Evolutionary conservation across 1,140 invertebrate genomes (phyloP), one percentile per base, ranked within the genome.

Genomic region (Zophobas morio): DNA sequence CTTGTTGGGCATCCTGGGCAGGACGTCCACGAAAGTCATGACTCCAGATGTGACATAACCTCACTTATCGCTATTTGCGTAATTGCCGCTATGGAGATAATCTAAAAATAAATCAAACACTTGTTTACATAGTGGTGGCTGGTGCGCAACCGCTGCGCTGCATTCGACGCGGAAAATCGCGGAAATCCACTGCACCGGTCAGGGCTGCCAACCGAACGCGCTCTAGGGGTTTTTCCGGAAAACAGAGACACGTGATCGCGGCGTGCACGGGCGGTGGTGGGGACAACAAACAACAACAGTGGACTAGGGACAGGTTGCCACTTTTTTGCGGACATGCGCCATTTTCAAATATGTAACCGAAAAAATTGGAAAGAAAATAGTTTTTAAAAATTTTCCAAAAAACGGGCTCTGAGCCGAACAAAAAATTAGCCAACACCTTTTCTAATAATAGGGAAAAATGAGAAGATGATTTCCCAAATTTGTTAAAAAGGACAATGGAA

Each of bases 1-100:
- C 81, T 92, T 88, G 84, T 93, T 92, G 82, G 94, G 92, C 37
- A 78, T 60, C 37, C 34, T 46, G 20, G 75, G 77, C 36, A 51
- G n/a, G 3, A 70, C 46, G 49, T 79, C 79, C 6, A 81, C 47
- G 35, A 57, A 54, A 56, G 40, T 74, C 42, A 46, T 54, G 36
- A 53, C 49, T 32, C 32, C 71, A 8, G 35, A 20, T 20, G 6
- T 54, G 33, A 54, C 72, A 54, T 74, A 74, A 74, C 72, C 72
- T 74, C 40, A 74, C 72, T 57, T 57, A 56, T 46, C 40, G 32
- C 32, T 72, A 72, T 74, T 57, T 74, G 46, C 72, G 54, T 74
- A 57, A 72, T 72, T 72, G 51, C 46, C 42, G 34, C 57, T 51
- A 51, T 51, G 49, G 37, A 66, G 60, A 66, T 66, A 66, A 66